Base-by-base conservation (phyloP, 2,113 vertebrate genomes). In the Eulemur macaco region DNA sequence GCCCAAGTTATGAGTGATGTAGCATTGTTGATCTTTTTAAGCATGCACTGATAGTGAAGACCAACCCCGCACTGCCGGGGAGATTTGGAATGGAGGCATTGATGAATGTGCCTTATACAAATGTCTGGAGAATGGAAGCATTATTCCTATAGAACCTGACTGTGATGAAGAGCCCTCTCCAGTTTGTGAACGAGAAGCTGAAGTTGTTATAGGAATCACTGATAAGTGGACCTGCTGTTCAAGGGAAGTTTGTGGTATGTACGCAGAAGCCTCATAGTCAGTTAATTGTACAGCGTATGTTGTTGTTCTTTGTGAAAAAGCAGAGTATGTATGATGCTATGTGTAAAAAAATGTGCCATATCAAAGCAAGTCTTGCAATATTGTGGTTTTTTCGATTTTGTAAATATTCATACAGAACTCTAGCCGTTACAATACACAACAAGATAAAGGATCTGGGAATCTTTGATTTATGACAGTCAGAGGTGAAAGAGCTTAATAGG, bases 21-120 rank as follows among this genome's bases (percentile, higher is more conserved):
- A 56, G 93, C 10, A 13, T 4, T 86, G 12, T 54, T 63, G 84
- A 66, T 96, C 81, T 68, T 71, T 95, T 60, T 64, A 96, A 99
- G 99, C 98, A 5, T 99, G 99, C 96, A 99, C 99, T 69, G 99
- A 99, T 95, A 99, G 99, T 64, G 99, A 99, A 83, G 99, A 99
- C 14, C 98, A 98, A 10, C 99, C 99, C 2, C 99, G 85, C 14
- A 98, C 98, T 81, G 98, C 99, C 23, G 99, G 99, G 23, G 99
- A 99, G 97, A 96, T 99, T 96, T 99, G 99, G 99, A 99, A 99
- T 95, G 99, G 98, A 58, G 99, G 99, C 14, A 17, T 95, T 52
- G 99, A 99, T n/a, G 98, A 99, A 85, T 99, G 99, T 63, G 99
- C 99, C 85, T 98, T 99, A 87, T 99, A 99, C 86, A 98, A 95